Evolutionary conservation across 2,113 vertebrate species (phyloP), one percentile per base, ranked within the genome.

Genomic region (Meleagris gallopavo): DNA sequence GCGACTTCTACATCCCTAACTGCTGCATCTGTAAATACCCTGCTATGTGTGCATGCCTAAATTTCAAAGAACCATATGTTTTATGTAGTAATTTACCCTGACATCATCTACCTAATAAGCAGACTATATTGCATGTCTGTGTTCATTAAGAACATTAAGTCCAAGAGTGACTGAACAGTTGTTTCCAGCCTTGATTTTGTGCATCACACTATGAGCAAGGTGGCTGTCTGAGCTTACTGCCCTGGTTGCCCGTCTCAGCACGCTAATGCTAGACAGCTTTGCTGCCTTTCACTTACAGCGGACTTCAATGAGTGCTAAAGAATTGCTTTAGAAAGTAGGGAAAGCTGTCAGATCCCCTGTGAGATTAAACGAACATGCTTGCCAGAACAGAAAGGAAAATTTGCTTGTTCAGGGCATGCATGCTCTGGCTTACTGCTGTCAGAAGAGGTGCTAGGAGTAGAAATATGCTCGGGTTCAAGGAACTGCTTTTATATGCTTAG

Each of bases 341-440:
- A 90, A 98, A 97, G 92, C 97, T 98, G 97, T 98, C 97, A 98
- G 96, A 97, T 97, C 91, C 94, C 95, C 86, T 96, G 91, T 83
- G 97, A 98, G 97, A 98, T 97, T 95, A 96, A 97, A 95, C 81
- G 96, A 97, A 88, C 70, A 85, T 86, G 86, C 76, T 97, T 97
- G 93, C 94, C 96, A 97, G 94, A 96, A 94, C 62, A 97, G 91
- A 97, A 97, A 95, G 50, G 75, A 73, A 96, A 96, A 95, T 97
- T 62, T 97, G 79, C 91, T 96, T 83, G 58, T 96, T 95, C 78
- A 77, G 92, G 74, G 83, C 90, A 89, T 69, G 60, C 93, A 87
- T 91, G 65, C 76, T 97, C 95, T 94, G 92, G 54, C 94, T 97
- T 96, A 82, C 88, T 97, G 66, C 86, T 98, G 92, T 96, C 85